Evolutionary conservation across 1,140 invertebrate species (phyloP).

Genomic region (Bombus huntii): DNA sequence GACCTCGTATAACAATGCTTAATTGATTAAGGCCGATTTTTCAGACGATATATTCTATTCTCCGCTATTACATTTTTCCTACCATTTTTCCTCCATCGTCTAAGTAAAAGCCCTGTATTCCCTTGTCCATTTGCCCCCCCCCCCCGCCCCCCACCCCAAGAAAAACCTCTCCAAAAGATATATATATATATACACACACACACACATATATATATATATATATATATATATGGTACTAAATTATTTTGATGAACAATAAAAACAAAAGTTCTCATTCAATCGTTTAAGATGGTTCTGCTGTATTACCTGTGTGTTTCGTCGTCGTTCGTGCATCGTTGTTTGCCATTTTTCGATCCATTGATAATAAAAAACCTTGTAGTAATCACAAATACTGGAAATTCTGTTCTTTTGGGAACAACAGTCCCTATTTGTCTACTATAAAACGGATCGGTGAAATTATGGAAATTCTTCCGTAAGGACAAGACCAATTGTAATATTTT

Average conservation of each 20-base stretch:
- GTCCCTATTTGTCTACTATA: neutral
- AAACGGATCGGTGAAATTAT: neutral
- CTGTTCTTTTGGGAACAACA: conserved; percentile 25
- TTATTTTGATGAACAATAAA: conserved; percentile 78
- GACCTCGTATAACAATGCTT: conserved; percentile 54
- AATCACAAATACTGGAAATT: conserved; percentile 33
- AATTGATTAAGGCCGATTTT: conserved; percentile 59
- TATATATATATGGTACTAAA: conserved; percentile 74
- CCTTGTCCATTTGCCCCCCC: neutral
- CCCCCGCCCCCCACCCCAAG: neutral
- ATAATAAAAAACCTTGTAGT: conserved; percentile 46
- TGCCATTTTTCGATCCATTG: conserved; percentile 40
- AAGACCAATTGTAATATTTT: neutral
- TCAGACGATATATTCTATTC: conserved; percentile 44
- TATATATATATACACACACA: no score
- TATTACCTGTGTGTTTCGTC: conserved; percentile 54
- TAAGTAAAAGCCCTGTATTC: conserved; percentile 2
- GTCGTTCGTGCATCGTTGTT: conserved; percentile 48
- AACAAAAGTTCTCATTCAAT: conserved; percentile 72
- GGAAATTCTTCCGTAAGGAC: neutral
- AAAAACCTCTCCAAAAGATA: conserved; percentile 20
- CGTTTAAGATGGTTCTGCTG: conserved; percentile 54
- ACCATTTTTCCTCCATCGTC: conserved; percentile 31
- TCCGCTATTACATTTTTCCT: conserved; percentile 42
- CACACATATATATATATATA: no score